Evolutionary conservation across 2,797 vertebrate species (phyloP).

Genomic region (Sebastiscus tertius): DNA sequence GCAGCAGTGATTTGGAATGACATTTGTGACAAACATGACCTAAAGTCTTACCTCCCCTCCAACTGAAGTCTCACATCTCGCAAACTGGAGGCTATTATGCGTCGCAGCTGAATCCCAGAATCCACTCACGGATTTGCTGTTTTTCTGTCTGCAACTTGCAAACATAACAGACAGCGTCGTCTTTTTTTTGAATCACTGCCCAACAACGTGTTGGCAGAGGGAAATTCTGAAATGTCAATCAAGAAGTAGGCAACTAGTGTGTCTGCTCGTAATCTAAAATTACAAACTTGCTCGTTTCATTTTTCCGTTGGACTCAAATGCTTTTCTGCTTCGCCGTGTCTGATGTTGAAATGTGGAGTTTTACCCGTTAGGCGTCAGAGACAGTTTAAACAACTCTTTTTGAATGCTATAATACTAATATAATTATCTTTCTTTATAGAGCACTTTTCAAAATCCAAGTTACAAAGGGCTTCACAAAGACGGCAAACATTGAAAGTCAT

Average conservation of each 20-base stretch:
- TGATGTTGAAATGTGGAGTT: background rate
- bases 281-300: background rate
- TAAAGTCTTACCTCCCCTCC: slow-evolving; percentile 8
- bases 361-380: background rate
- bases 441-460: too few species aligned
- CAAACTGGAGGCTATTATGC: slow-evolving; percentile 7
- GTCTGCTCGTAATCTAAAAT: slow-evolving; percentile 3
- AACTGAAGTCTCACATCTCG: background rate
- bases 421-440: too few species aligned
- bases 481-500: background rate
- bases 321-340: background rate
- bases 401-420: background rate
- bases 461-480: too few species aligned
- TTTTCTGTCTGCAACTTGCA: background rate
- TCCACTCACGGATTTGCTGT: background rate
- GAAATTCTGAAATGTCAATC: background rate
- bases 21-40: slow-evolving; percentile 41
- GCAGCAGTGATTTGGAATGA: slow-evolving; percentile 42
- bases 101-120: slow-evolving; percentile 2
- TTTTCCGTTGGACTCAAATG: background rate
- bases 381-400: background rate
- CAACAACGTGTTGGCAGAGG: background rate
- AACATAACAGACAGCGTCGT: background rate
- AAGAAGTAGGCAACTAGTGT: background rate
- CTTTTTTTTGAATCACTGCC: background rate